Evolutionary conservation across 2,888 invertebrate species (phyloP), one percentile per base, ranked within the genome.

Genomic region (Dryomyza anilis): DNA sequence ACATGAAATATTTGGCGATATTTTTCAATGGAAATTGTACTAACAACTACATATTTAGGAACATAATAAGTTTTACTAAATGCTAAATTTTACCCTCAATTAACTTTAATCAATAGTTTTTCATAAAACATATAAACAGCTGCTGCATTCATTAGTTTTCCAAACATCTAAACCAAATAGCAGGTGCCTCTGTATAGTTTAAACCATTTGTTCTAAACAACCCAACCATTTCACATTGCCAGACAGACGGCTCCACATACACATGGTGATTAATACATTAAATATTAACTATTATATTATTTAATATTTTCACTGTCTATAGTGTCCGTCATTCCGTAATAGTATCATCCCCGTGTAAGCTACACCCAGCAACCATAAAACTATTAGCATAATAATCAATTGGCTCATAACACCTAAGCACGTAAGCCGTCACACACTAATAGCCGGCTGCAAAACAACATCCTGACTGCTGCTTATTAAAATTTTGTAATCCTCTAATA

Each of bases 191-290:
- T 19, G 19, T 12, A 12, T 21, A 3, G 19, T 46, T 19, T 46
- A 8, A 16, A 21, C 1, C 3, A 46, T 19, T 21, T 46, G 19
- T 46, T 10, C 10, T 46, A 21, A 3, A 12, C 33, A 8, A 33
- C 33, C 33, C 33, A 33, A 7, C 12, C 33, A 7, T 12, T 46
- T 46, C 19, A 46, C 19, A 12, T 16, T 16, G 21, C 46, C 1
- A 1, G 23, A 6, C 46, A 21, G 19, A 12, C 12, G 46, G 33
- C 33, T 6, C 29, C n/a, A 33, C 16, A n/a, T 29, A 63, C 67
- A 68, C 69, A 71, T 76, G 74, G 74, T 75, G 76, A 76, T 77
- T 74, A 76, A 75, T 76, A 72, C 74, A 77, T 76, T 72, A 73
- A 74, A 71, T 68, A 77, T 76, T 73, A 69, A 75, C 27, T 7